These are phyloP conservation scores for Gymnopithys bicolor DNA, from an alignment of 2,797 vertebrate genomes.

Conservation along the genomic window DNA sequence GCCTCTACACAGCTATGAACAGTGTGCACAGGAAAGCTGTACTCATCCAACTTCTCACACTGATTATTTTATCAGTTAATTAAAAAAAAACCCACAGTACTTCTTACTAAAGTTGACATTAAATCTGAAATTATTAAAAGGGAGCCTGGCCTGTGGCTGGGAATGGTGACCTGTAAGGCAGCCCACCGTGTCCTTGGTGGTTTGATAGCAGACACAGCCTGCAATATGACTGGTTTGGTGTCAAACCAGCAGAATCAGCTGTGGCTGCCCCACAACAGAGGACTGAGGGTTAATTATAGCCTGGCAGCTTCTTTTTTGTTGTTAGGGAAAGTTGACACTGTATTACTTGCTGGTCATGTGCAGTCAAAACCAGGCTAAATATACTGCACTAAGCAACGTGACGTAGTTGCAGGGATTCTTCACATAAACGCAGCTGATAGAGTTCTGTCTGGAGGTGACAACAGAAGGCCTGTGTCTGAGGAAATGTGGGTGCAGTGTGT, in stretches of 20 bases:
- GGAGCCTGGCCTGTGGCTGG: background rate
- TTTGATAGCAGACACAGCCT: background rate
- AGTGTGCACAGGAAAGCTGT: background rate
- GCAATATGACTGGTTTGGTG: conserved; percentile 58
- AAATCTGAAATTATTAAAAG: background rate
- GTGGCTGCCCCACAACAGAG: conserved; percentile 70
- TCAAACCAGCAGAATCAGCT: conserved; percentile 69
- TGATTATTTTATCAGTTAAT: background rate
- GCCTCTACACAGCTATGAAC: background rate
- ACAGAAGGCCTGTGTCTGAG: background rate
- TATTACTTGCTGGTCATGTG: conserved; percentile 45
- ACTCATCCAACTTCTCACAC: background rate
- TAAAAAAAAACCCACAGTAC: background rate
- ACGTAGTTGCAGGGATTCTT: conserved; percentile 49
- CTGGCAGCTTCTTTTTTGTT: conserved; percentile 47
- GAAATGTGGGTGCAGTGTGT: background rate
- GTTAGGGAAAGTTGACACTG: conserved; percentile 70
- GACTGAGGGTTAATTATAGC: conserved; percentile 81
- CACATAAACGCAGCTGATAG: conserved; percentile 58
- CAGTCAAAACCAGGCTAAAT: conserved; percentile 71
- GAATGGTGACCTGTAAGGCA: conserved; percentile 11
- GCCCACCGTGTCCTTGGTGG: background rate
- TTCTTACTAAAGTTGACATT: background rate
- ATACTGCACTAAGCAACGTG: conserved; percentile 60
- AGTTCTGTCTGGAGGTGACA: background rate